phyloP scores from a whole-genome alignment of 1,140 invertebrate species.

The Euura saliciscinereae region DNA sequence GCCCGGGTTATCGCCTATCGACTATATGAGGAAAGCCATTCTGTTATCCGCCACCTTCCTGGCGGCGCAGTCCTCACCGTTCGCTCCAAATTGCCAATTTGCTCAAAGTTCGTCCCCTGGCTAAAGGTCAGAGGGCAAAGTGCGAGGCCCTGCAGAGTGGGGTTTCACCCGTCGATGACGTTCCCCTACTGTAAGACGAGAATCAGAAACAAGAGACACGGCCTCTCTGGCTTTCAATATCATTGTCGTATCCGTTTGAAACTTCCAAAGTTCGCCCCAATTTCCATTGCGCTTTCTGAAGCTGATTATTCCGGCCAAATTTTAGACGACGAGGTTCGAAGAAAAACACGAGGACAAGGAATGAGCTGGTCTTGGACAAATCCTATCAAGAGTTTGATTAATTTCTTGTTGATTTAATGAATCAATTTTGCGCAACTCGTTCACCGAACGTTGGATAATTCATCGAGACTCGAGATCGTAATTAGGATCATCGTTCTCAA shows the following conservation, averaged over 20 bases:
- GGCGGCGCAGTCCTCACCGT: background rate
- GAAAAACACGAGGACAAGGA: background rate
- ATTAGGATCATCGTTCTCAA: background rate
- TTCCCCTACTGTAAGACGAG: background rate
- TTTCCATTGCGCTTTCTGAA: no score
- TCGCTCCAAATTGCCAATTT: conserved; percentile 34
- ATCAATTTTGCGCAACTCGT: background rate
- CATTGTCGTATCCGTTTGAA: no score
- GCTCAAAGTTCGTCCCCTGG: conserved; percentile 24
- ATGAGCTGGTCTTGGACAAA: background rate
- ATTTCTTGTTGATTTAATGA: background rate
- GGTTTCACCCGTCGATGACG: background rate
- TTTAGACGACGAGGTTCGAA: background rate
- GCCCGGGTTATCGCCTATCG: conserved; percentile 19
- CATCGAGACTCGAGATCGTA: background rate
- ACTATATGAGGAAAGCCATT: background rate
- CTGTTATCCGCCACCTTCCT: background rate
- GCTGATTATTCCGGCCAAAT: no score
- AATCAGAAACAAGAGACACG: no score
- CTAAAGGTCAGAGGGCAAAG: conserved; percentile 11
- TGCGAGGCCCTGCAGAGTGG: conserved; percentile 13
- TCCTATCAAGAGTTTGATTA: background rate
- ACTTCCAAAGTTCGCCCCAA: no score
- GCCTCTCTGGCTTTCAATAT: no score
- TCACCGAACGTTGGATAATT: background rate